These are phyloP conservation scores for Lasioglossum leucozonium DNA, from an alignment of 2,888 invertebrate genomes.

Conservation along the genomic window DNA sequence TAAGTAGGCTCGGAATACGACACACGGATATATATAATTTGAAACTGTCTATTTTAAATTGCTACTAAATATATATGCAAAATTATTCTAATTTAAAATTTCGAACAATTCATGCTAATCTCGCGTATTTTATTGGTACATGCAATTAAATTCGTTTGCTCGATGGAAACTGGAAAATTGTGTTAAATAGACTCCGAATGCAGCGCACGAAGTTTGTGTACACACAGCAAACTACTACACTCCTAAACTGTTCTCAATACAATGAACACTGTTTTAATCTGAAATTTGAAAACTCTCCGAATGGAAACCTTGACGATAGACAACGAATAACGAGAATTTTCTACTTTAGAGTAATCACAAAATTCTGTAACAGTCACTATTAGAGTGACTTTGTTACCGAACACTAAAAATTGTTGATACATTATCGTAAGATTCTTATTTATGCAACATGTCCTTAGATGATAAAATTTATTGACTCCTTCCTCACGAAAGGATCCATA, in stretches of 20 bases:
- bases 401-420: background rate
- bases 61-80: background rate
- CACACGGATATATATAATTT: background rate
- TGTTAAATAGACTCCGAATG: background rate
- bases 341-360: background rate
- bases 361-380: background rate
- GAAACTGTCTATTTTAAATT: background rate
- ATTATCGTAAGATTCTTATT: no score
- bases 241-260: background rate
- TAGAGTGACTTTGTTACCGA: background rate
- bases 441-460: no score
- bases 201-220: background rate
- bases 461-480: no score
- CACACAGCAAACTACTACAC: background rate
- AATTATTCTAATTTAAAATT: background rate
- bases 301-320: no score
- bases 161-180: background rate
- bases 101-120: background rate
- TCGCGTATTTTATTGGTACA: background rate
- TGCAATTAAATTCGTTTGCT: background rate
- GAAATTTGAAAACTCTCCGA: background rate
- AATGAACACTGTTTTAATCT: background rate
- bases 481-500: background rate
- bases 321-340: no score
- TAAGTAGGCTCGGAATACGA: background rate